Percentiles rank a stretch among this genome's conserved stretches.
These are phyloP conservation scores for Tenrec ecaudatus DNA, from an alignment of 2,113 vertebrate species.

Conservation along the genomic window DNA sequence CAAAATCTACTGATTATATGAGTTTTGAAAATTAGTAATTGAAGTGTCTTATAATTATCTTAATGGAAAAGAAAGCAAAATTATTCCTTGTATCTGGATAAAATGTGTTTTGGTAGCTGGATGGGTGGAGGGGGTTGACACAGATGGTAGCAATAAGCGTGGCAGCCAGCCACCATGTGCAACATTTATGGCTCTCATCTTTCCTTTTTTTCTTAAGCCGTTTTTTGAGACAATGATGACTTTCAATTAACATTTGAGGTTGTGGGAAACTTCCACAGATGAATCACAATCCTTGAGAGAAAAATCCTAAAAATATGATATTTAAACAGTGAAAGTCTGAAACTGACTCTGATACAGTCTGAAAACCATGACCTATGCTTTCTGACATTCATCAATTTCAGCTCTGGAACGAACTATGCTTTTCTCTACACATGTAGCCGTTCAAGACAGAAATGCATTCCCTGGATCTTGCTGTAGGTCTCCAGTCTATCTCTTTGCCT, in stretches of 20 bases:
- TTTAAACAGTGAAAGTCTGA: neutral
- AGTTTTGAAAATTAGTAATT: neutral
- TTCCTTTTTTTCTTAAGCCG: neutral
- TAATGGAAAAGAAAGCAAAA: neutral
- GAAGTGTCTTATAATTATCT: neutral
- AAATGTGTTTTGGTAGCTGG: neutral
- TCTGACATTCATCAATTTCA: neutral
- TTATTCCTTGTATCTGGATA: neutral
- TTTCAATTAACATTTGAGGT: neutral
- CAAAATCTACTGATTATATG: neutral
- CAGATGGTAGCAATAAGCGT: neutral
- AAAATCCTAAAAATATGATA: neutral
- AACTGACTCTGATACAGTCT: neutral
- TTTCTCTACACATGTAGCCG: neutral
- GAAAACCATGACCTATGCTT: neutral
- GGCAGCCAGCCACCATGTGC: neutral
- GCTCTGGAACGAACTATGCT: neutral
- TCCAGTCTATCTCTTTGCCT: neutral
- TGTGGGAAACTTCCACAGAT: neutral
- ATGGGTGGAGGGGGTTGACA: neutral
- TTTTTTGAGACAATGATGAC: neutral
- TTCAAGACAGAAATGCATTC: neutral
- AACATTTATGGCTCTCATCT: too few species aligned
- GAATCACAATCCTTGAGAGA: neutral
- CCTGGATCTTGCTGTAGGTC: too few species aligned